Evolutionary conservation across 1,140 invertebrate species (phyloP), one percentile per base, ranked within the genome.

Genomic region (Streblospio benedicti): DNA sequence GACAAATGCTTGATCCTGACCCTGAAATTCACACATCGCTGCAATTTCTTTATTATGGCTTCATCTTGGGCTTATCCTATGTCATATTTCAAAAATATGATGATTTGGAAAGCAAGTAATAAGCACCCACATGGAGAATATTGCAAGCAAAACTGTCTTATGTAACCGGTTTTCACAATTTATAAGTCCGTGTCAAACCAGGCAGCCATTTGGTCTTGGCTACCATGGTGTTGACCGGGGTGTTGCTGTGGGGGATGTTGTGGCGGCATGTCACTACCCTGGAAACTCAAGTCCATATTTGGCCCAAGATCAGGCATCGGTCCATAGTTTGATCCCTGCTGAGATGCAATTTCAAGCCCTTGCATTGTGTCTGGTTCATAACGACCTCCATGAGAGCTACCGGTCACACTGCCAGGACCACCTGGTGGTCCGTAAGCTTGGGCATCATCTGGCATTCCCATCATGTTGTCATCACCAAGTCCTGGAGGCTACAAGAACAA

Each of bases 131-230:
- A n/a, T n/a, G n/a, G n/a, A n/a, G n/a, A n/a, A n/a, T n/a, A n/a
- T n/a, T n/a, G n/a, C n/a, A n/a, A n/a, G n/a, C n/a, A n/a, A n/a
- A n/a, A n/a, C n/a, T n/a, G n/a, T n/a, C n/a, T n/a, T n/a, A n/a
- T n/a, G n/a, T n/a, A n/a, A n/a, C n/a, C n/a, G n/a, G n/a, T n/a
- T n/a, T n/a, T n/a, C n/a, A n/a, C n/a, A n/a, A n/a, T 59, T 72
- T 87, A 94, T 67, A 93, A 85, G 78, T 93, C 91, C 63, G 91
- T 93, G 77, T 94, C 91, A 79, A 93, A 93, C 91, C 91, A 93
- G 68, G 90, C 89, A 61, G 89, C 89, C 57, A 90, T 86, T 71
- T 91, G 89, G n/a, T n/a, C n/a, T n/a, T n/a, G n/a, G n/a, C n/a
- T n/a, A n/a, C n/a, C n/a, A n/a, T n/a, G n/a, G n/a, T n/a, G n/a